Conservation (phyloP, 1,140 invertebrate species). For the Apis laboriosa region DNA sequence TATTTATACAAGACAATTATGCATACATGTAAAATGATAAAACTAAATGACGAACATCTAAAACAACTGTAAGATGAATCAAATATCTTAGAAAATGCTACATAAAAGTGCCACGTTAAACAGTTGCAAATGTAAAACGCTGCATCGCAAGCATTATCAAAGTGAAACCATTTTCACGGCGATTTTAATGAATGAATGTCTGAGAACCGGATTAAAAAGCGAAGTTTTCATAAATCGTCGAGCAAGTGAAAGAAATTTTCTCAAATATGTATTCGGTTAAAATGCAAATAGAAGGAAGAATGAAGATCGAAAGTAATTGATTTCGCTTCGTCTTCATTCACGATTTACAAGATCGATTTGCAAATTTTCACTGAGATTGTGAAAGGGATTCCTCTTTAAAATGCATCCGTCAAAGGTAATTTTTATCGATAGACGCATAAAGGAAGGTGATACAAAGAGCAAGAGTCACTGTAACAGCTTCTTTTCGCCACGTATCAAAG, state of each 20-base stretch:
- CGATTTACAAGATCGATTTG: slow-evolving; percentile 6
- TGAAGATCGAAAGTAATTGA: not conserved
- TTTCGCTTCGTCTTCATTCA: not conserved
- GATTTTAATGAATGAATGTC: not conserved
- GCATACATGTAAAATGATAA: no score
- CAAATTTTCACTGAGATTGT: not conserved
- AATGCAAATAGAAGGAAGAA: not conserved
- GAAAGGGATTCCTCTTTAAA: not conserved
- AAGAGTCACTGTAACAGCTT: not conserved
- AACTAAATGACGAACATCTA: not conserved
- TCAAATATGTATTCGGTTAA: not conserved
- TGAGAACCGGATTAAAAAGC: not conserved
- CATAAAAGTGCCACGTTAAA: no score
- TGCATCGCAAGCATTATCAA: not conserved
- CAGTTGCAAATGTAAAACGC: not conserved
- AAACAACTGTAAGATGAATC: no score
- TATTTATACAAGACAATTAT: no score
- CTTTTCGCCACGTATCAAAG: slow-evolving; percentile 16
- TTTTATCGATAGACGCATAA: not conserved
- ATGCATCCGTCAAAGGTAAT: slow-evolving; percentile 11
- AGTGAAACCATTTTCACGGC: not conserved
- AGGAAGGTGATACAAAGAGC: not conserved
- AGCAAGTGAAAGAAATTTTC: not conserved
- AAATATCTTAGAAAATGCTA: not conserved
- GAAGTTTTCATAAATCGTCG: not conserved